phyloP scores from a whole-genome alignment of 2,113 vertebrate genomes.

The Octodon degus region DNA sequence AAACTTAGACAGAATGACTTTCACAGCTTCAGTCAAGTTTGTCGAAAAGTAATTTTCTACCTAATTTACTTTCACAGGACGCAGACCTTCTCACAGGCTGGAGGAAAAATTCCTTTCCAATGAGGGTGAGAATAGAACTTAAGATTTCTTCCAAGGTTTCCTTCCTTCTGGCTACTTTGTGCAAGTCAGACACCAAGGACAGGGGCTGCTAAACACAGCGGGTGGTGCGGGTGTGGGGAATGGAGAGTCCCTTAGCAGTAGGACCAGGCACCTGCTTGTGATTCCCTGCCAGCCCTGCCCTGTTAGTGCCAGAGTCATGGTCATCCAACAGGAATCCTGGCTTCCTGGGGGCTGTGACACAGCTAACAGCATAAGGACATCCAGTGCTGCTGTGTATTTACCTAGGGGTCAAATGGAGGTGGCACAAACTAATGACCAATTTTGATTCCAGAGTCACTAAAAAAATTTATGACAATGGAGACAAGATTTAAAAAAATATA shows the following conservation, averaged over 20 bases:
- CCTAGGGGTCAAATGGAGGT: constrained; percentile 49
- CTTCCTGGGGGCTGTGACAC: background rate
- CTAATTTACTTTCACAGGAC: constrained; percentile 78
- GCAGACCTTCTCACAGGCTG: constrained; percentile 55
- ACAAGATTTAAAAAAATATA: constrained; percentile 60
- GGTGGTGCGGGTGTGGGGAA: accelerated
- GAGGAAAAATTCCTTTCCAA: constrained; percentile 65
- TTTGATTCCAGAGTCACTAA: constrained; percentile 55
- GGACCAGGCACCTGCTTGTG: background rate
- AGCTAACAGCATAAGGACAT: background rate
- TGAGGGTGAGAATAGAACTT: constrained; percentile 11
- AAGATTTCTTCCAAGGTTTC: constrained; percentile 39
- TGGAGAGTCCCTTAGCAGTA: background rate
- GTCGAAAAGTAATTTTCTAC: constrained; percentile 74
- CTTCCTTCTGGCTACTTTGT: constrained; percentile 9
- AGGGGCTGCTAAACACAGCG: background rate
- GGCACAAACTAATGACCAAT: constrained; percentile 59
- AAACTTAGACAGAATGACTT: constrained; percentile 71
- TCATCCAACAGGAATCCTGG: constrained; percentile 35
- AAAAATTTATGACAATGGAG: constrained; percentile 65
- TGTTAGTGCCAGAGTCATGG: background rate
- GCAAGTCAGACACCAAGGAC: background rate
- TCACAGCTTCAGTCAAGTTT: constrained; percentile 74
- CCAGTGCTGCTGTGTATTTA: constrained; percentile 45
- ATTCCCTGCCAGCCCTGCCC: background rate